Evolutionary conservation across 2,113 vertebrate species (phyloP).

Genomic region (Halichoeres trimaculatus): DNA sequence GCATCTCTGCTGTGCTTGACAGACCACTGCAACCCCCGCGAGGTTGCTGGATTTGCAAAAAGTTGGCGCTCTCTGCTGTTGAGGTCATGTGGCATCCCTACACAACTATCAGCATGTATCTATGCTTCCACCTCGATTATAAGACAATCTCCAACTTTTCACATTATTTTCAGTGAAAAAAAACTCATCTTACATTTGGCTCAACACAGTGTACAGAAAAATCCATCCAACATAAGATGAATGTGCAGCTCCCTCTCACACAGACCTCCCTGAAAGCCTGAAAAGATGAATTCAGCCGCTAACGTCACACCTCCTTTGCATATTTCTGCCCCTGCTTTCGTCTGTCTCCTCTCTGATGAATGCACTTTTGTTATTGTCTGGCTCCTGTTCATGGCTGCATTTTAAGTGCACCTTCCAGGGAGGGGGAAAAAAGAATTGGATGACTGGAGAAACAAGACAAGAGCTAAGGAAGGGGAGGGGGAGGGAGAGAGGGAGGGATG

Average conservation of each 20-base stretch:
- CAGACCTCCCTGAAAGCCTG: conserved; percentile 1
- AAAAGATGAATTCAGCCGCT: conserved; percentile 39
- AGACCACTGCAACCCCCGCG: too few species aligned
- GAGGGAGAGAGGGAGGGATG: conserved; percentile 16
- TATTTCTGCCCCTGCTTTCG: conserved; percentile 32
- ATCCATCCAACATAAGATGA: not conserved
- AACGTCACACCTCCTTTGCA: conserved; percentile 35
- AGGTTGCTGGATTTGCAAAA: too few species aligned
- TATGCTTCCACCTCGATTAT: too few species aligned
- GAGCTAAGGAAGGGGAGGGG: conserved; percentile 26
- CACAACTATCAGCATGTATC: too few species aligned
- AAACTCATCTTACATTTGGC: too few species aligned
- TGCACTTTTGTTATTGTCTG: conserved; percentile 33
- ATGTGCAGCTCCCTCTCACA: conserved; percentile 3
- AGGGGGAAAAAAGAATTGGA: not conserved
- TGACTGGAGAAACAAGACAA: conserved; percentile 37
- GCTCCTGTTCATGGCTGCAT: conserved; percentile 36
- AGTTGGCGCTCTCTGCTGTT: too few species aligned
- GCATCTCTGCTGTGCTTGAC: too few species aligned
- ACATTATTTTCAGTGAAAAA: too few species aligned
- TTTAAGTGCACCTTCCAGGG: conserved; percentile 57
- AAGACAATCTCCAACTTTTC: too few species aligned
- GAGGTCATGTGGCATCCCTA: too few species aligned
- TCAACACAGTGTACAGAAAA: not conserved
- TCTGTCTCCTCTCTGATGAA: conserved; percentile 49